A percentile compares a stretch with the other conserved stretches of the same genome.
phyloP scores from a whole-genome alignment of 1,140 invertebrate genomes.

The Brachionus rubens region DNA sequence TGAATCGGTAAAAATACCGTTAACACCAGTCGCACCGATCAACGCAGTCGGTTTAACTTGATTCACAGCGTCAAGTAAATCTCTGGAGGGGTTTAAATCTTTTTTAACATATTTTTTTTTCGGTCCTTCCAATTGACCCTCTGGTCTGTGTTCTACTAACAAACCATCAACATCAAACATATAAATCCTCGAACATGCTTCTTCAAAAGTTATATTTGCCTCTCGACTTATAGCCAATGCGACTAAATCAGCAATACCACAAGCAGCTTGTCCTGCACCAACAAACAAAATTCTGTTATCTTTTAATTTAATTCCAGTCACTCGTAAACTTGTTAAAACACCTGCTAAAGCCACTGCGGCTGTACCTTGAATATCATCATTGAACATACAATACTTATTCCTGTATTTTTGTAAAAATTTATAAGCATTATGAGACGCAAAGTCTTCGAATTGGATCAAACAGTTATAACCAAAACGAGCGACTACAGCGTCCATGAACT shows the following conservation, averaged over 20 bases:
- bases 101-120: conserved; percentile 56
- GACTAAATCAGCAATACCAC: conserved; percentile 58
- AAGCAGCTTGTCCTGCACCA: conserved; percentile 61
- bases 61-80: conserved; percentile 53
- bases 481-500: conserved; percentile 93
- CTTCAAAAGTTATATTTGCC: conserved; percentile 52
- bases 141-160: conserved; percentile 56
- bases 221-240: conserved; percentile 53
- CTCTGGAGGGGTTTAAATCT: conserved; percentile 50
- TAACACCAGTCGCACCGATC: conserved; percentile 58
- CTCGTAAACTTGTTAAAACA: conserved; percentile 53
- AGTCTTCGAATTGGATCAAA: conserved; percentile 61
- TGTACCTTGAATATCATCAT: conserved; percentile 62
- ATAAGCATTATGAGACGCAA: conserved; percentile 61
- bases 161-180: conserved; percentile 59
- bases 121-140: conserved; percentile 54
- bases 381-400: conserved; percentile 58
- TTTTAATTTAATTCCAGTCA: conserved; percentile 54
- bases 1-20: conserved; percentile 56
- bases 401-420: conserved; percentile 59
- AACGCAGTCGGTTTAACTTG: conserved; percentile 56
- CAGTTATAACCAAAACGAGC: conserved; percentile 65
- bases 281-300: conserved; percentile 59
- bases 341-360: conserved; percentile 59
- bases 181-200: conserved; percentile 56